Evolutionary conservation across 2,888 invertebrate species (phyloP).

Genomic region (Leptura quadrifasciata): DNA sequence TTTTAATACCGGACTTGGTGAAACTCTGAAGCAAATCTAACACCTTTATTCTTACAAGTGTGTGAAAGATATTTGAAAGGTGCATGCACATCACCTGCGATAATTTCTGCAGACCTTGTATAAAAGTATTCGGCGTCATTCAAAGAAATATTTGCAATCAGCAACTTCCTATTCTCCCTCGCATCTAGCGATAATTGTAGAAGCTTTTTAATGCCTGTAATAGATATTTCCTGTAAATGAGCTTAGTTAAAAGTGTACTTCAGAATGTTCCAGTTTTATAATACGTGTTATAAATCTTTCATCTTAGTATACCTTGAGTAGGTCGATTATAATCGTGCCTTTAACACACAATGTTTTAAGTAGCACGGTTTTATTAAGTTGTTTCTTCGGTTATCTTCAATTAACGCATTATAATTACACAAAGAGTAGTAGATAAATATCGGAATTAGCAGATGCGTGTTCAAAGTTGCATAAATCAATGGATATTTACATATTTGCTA

Average conservation of each 20-base stretch:
- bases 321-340: conserved; percentile 4
- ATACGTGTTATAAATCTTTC: not conserved
- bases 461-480: conserved; percentile 23
- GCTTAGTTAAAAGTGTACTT: not conserved
- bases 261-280: not conserved
- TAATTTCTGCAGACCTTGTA: too few species aligned
- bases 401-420: conserved; percentile 4
- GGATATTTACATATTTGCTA: conserved; percentile 4
- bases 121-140: too few species aligned
- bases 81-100: too few species aligned
- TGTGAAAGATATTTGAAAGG: too few species aligned
- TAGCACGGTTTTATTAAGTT: conserved; percentile 2
- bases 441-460: conserved; percentile 13
- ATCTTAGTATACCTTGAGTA: not conserved
- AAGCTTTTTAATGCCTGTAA: too few species aligned
- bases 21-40: too few species aligned
- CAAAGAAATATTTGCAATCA: too few species aligned
- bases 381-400: conserved; percentile 9
- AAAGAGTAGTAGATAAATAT: conserved; percentile 5
- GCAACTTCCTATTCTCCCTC: too few species aligned
- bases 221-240: not conserved
- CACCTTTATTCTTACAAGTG: too few species aligned
- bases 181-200: too few species aligned
- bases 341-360: conserved; percentile 1
- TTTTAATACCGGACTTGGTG: too few species aligned